Evolutionary conservation across 2,797 vertebrate genomes (phyloP), one percentile per base, ranked within the genome.

Genomic region (Sebastes miniatus): DNA sequence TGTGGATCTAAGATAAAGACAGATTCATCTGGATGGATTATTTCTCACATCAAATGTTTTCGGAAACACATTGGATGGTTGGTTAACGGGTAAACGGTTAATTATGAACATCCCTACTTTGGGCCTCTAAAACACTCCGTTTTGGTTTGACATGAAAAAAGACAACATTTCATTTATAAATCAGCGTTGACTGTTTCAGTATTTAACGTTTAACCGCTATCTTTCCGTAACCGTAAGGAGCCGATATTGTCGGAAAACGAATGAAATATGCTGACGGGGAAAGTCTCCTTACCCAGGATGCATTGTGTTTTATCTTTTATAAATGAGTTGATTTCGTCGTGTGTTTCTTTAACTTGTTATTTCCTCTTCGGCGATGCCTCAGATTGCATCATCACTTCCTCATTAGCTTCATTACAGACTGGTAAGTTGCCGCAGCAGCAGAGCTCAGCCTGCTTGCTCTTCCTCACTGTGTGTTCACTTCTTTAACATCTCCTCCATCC

Each of bases 401-500:
- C 61, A 14, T 70, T 56, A 83, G 50, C 50, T 13, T 77, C 34
- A 5, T 69, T 18, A 57, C 18, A 54, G 34, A 25, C 24, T 22
- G 25, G 22, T 31, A 12, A 29, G n/a, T 39, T 25, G 43, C 43
- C 6, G 43, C 43, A 47, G 65, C 39, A 58, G 69, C 56, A n/a
- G 66, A 43, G 32, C 70, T 22, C 16, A 52, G 18, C 6, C 67
- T 36, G 10, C 47, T 29, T 68, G 24, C 27, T 80, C 66, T 59
- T 81, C 74, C 34, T 72, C 63, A 8, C 13, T 32, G 24, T 67
- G 66, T 58, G 59, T 62, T 84, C 63, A 39, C 57, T 77, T 69
- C 71, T 80, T 63, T 8, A 68, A 75, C 67, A 50, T 71, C 70
- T 83, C 52, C 74, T 66, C 57, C 75, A 2, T 71, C 79, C 74